Evolutionary conservation across 2,113 vertebrate species (phyloP).

Genomic region (Sturnus vulgaris): DNA sequence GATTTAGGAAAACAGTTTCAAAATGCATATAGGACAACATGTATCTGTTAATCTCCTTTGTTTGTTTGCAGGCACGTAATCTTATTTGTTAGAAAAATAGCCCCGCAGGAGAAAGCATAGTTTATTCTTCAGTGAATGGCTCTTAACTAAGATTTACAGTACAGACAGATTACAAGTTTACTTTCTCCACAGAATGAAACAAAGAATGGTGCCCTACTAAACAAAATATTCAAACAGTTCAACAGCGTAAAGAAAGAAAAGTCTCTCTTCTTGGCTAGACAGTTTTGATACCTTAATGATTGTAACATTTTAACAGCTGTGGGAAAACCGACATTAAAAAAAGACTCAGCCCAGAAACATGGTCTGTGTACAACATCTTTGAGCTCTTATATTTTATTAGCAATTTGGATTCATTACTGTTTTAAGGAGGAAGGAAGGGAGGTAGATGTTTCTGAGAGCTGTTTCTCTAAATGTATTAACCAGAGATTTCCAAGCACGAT

Average conservation of each 20-base stretch:
- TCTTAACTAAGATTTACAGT: constrained; percentile 44
- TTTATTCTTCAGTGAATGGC: constrained; percentile 29
- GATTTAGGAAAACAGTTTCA: not conserved
- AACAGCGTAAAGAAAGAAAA: constrained; percentile 48
- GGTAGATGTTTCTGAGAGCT: constrained; percentile 72
- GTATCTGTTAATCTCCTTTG: not conserved
- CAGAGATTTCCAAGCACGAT: constrained; percentile 70
- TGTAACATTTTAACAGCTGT: constrained; percentile 72
- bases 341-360: constrained; percentile 70
- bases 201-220: constrained; percentile 31
- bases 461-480: constrained; percentile 75
- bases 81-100: constrained; percentile 28
- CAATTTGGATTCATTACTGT: constrained; percentile 77
- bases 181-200: constrained; percentile 34
- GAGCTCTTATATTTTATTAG: constrained; percentile 77
- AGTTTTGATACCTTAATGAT: constrained; percentile 72
- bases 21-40: not conserved
- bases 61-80: not conserved
- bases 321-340: constrained; percentile 76
- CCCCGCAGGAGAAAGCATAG: constrained; percentile 23
- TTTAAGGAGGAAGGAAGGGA: constrained; percentile 76
- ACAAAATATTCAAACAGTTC: constrained; percentile 42
- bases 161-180: constrained; percentile 41
- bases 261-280: constrained; percentile 59
- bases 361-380: constrained; percentile 65